These are phyloP conservation scores for Sebastiscus tertius DNA, from an alignment of 2,797 vertebrate genomes.

Conservation along the genomic window DNA sequence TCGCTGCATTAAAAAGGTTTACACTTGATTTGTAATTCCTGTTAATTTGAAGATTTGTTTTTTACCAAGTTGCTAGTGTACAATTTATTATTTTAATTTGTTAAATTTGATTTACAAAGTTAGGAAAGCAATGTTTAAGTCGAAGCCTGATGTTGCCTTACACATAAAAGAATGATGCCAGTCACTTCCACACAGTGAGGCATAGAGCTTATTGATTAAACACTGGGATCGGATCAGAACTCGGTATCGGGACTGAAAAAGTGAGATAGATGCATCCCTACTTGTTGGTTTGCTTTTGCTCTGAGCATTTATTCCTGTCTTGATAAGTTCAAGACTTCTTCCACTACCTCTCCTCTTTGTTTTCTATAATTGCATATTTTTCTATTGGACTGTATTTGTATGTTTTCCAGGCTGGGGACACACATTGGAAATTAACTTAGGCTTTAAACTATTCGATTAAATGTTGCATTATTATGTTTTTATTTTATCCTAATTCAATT, in stretches of 20 bases:
- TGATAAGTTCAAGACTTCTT: neutral
- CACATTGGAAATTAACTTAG: neutral
- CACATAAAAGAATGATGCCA: too few species aligned
- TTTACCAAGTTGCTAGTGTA: too few species aligned
- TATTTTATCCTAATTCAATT: neutral
- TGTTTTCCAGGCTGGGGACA: neutral
- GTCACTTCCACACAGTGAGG: too few species aligned
- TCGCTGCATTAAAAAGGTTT: too few species aligned
- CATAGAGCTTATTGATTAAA: too few species aligned
- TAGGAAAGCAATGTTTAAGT: too few species aligned
- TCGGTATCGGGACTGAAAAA: too few species aligned
- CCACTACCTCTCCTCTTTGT: neutral
- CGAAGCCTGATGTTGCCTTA: too few species aligned
- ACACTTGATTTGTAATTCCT: too few species aligned
- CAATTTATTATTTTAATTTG: neutral
- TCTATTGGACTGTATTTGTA: neutral
- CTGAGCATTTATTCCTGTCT: neutral
- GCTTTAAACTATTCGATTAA: neutral
- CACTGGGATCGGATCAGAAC: too few species aligned
- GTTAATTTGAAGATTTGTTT: too few species aligned
- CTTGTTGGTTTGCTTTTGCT: neutral
- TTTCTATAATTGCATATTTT: neutral
- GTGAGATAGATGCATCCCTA: rapidly evolving
- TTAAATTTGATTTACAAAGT: too few species aligned
- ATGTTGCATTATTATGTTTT: neutral